Evolutionary conservation across 1,140 invertebrate species (phyloP).

Genomic region (Orchesella cincta): DNA sequence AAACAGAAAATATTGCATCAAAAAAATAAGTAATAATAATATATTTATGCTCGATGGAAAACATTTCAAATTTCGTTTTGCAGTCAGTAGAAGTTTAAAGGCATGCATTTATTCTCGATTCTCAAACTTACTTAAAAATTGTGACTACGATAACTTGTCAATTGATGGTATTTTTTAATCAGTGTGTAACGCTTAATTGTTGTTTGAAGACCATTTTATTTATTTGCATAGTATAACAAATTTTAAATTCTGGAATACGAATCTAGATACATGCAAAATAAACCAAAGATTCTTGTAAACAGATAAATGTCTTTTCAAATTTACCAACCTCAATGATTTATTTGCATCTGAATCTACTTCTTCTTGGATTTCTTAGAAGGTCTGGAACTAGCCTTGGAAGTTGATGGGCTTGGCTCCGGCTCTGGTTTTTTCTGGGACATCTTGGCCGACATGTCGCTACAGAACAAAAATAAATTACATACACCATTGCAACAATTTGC

Average conservation of each 20-base stretch:
- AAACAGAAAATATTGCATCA: too few species aligned
- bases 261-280: not conserved
- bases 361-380: conserved; percentile 4
- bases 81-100: too few species aligned
- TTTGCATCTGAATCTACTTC: not conserved
- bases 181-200: not conserved
- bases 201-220: not conserved
- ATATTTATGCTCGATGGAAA: too few species aligned
- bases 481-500: too few species aligned
- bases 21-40: too few species aligned
- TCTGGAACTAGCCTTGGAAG: not conserved
- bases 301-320: not conserved
- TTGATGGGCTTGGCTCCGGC: not conserved
- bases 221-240: not conserved
- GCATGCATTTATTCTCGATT: too few species aligned
- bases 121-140: too few species aligned
- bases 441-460: conserved; percentile 10
- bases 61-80: too few species aligned
- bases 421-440: not conserved
- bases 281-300: not conserved
- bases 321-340: too few species aligned
- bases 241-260: too few species aligned
- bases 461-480: not conserved
- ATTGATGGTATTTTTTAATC: not conserved
- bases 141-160: too few species aligned